A percentile compares a stretch with the other conserved stretches of the same genome.
Conservation (phyloP, 2,113 vertebrate species). For the Raja brachyura region DNA sequence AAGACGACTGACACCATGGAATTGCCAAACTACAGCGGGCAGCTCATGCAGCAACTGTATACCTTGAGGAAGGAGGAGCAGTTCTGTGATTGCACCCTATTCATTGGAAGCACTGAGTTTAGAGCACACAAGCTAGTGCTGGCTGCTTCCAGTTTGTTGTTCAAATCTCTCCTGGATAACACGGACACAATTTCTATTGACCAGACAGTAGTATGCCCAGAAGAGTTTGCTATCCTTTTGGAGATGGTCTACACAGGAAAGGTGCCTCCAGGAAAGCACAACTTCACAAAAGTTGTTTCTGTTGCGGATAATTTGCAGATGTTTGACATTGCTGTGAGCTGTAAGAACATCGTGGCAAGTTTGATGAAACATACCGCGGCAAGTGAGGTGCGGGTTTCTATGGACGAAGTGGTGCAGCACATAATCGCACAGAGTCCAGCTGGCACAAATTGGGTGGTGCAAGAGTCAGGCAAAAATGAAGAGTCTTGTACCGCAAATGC, state of each 20-base stretch:
- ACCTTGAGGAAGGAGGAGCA: conserved; percentile 68
- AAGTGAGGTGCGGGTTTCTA: conserved; percentile 16
- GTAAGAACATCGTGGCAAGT: conserved; percentile 70
- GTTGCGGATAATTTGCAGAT: conserved; percentile 81
- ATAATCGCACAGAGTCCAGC: neutral
- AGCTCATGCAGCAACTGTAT: conserved; percentile 76
- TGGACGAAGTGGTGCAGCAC: neutral
- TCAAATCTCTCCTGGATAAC: conserved; percentile 68
- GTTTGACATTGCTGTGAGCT: conserved; percentile 80
- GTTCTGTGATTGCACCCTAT: conserved; percentile 77
- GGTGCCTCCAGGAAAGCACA: conserved; percentile 73
- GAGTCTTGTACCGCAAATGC: neutral
- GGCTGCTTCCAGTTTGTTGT: conserved; percentile 78
- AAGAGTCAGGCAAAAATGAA: conserved; percentile 11
- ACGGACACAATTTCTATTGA: conserved; percentile 75
- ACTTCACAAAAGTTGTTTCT: conserved; percentile 67
- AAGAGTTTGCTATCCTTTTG: conserved; percentile 73
- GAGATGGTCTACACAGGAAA: conserved; percentile 77
- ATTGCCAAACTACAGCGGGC: conserved; percentile 70
- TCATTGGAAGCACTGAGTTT: conserved; percentile 63
- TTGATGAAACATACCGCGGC: conserved; percentile 52
- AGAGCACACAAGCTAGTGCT: conserved; percentile 75
- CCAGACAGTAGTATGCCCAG: conserved; percentile 64
- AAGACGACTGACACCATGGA: conserved; percentile 55
- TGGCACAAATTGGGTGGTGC: neutral